These are phyloP conservation scores for Drosophila multiciliata DNA, from an alignment of 2,888 invertebrate species.

Conservation along the genomic window DNA sequence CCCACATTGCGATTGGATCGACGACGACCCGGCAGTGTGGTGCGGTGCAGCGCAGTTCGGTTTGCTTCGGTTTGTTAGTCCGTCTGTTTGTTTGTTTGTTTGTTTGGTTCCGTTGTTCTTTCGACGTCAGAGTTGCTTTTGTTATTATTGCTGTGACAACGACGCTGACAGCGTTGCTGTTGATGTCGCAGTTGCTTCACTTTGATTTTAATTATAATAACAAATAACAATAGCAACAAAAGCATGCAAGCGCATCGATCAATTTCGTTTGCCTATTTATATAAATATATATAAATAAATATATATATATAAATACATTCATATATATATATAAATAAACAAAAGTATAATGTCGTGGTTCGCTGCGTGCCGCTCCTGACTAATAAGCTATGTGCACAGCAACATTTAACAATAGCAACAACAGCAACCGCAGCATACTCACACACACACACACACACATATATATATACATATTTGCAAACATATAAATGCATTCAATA, in stretches of 20 bases:
- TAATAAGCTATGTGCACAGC: constrained; percentile 9
- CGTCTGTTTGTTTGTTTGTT: background rate
- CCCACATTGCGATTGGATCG: constrained; percentile 34
- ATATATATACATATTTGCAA: too few relatives aligned
- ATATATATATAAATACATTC: too few relatives aligned
- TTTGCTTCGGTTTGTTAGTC: constrained; percentile 2
- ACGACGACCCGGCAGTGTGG: constrained; percentile 8
- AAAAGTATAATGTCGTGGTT: constrained; percentile 42
- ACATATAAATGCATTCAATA: too few relatives aligned
- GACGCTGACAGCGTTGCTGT: constrained; percentile 7
- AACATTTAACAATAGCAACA: background rate
- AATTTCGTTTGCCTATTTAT: constrained; percentile 35
- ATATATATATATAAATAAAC: background rate
- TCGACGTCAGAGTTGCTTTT: constrained; percentile 29
- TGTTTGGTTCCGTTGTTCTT: constrained; percentile 28
- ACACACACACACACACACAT: too few relatives aligned
- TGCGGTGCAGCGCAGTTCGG: constrained; percentile 3
- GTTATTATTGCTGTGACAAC: constrained; percentile 4
- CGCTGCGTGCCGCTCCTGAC: constrained; percentile 34
- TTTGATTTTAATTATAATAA: constrained; percentile 62
- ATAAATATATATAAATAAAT: background rate
- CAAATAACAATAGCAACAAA: constrained; percentile 29
- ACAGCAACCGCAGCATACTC: constrained; percentile 2
- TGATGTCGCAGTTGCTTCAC: constrained; percentile 29
- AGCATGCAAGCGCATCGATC: constrained; percentile 35